Percentiles rank a stretch among this genome's conserved stretches.
phyloP scores from a whole-genome alignment of 2,113 vertebrate genomes.

The Callithrix jacchus region DNA sequence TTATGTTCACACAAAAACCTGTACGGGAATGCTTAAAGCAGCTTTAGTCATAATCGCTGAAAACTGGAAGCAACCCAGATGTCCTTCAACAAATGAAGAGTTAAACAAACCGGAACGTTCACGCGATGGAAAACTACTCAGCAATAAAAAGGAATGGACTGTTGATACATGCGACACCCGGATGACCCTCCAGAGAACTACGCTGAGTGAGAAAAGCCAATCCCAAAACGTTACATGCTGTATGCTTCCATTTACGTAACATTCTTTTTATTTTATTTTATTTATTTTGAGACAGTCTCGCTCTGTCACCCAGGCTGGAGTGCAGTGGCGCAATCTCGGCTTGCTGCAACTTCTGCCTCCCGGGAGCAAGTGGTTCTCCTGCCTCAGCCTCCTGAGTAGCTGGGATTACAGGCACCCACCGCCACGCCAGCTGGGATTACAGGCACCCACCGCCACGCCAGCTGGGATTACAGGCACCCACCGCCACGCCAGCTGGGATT shows the following conservation, averaged over 20 bases:
- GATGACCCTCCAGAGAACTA: background rate
- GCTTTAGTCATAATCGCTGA: background rate
- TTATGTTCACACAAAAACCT: slow-evolving; percentile 22
- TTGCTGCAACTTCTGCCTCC: background rate
- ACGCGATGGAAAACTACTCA: background rate
- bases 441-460: rapidly evolving
- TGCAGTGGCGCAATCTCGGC: background rate
- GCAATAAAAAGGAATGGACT: background rate
- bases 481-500: rapidly evolving
- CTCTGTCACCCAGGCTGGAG: background rate
- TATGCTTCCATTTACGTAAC: background rate
- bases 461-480: background rate
- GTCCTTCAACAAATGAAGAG: background rate
- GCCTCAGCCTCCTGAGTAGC: background rate
- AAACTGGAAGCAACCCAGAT: slow-evolving; percentile 18
- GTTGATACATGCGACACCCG: background rate
- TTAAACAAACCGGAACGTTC: background rate
- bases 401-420: background rate
- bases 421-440: rapidly evolving
- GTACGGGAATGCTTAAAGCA: background rate
- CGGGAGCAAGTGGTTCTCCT: too few relatives aligned
- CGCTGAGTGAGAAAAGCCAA: background rate
- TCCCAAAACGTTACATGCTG: background rate
- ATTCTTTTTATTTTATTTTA: background rate
- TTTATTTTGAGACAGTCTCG: background rate